These are phyloP conservation scores for Axis porcinus DNA, from an alignment of 2,113 vertebrate species.

Conservation along the genomic window DNA sequence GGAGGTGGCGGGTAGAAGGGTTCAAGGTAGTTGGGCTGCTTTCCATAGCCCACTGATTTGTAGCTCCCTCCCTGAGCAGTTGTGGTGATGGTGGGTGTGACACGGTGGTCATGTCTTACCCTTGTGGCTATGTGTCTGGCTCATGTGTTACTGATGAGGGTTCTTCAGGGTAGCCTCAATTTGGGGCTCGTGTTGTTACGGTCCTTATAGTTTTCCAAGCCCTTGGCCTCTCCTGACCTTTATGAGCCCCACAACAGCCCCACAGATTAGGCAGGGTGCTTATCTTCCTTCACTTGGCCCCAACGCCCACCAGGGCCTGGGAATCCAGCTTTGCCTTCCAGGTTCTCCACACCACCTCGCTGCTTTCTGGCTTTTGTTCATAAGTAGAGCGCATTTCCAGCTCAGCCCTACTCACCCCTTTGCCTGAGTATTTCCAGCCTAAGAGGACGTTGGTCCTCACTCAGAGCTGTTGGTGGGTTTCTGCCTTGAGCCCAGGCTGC, in stretches of 20 bases:
- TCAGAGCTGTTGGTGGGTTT: neutral
- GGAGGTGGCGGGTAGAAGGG: neutral
- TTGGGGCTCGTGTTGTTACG: neutral
- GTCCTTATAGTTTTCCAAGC: neutral
- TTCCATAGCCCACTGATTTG: neutral
- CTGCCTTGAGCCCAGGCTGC: neutral
- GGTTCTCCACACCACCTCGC: neutral
- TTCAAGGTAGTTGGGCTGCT: neutral
- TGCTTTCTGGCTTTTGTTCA: slow-evolving; percentile 17
- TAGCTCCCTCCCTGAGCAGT: neutral
- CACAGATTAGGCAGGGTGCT: neutral
- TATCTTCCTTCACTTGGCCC: neutral
- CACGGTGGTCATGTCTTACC: neutral
- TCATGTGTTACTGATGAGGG: neutral
- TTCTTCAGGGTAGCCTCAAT: neutral
- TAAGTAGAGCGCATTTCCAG: neutral
- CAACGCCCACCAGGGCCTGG: neutral
- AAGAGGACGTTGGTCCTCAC: neutral
- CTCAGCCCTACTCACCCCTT: neutral
- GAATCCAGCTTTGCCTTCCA: neutral
- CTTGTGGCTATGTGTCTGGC: neutral
- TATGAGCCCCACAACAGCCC: neutral
- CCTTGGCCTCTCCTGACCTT: neutral
- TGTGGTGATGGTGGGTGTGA: too few relatives aligned
- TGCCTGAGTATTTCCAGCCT: neutral